Base-by-base conservation (phyloP, 2,797 vertebrate species). In the Anabas testudineus region DNA sequence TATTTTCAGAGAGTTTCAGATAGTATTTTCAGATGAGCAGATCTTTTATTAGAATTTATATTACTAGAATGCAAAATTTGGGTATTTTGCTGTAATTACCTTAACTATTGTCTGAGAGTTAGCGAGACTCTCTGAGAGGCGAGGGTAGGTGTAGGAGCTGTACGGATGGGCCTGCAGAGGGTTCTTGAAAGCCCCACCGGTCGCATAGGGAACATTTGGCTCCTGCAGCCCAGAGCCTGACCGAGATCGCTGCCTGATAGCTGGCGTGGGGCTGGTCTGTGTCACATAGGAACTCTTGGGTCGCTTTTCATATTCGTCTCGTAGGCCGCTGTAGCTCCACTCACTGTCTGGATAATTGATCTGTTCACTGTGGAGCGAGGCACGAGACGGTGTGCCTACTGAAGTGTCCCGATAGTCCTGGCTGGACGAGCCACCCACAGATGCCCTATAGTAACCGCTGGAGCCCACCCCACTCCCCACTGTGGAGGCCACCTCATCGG, bases 61-160 rank as follows among this genome's bases (percentile, higher is more conserved):
- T 42, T 10, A 41, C 19, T 19, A n/a, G 16, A 37, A 49, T 51
- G 9, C 7, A 32, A 4, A 5, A 2, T 16, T 57, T 55, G 26
- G n/a, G 30, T 24, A n/a, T 52, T 62, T 60, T 71, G 10, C 52
- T 58, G 28, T n/a, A 19, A 32, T 84, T 87, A 99, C 97, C 97
- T 99, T 99, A 86, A 94, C 86, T 76, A 97, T 56, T 82, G 95
- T 95, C 81, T 96, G 94, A 12, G 93, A 88, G 18, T 94, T 91
- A 0, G 91, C 94, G 8, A 94, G 87, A 75, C 93, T 94, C 93
- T 99, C 98, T 0, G 97, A 98, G 83, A 99, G 90, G 72, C 97
- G 96, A 16, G 97, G 97, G 87, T 99, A 99, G 66, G 97, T 99
- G 90, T 98, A 99, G 65, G 97, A 99, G 92, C 94, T 98, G 93